Base-by-base conservation (phyloP, 2,113 vertebrate species). In the Centropristis striata region DNA sequence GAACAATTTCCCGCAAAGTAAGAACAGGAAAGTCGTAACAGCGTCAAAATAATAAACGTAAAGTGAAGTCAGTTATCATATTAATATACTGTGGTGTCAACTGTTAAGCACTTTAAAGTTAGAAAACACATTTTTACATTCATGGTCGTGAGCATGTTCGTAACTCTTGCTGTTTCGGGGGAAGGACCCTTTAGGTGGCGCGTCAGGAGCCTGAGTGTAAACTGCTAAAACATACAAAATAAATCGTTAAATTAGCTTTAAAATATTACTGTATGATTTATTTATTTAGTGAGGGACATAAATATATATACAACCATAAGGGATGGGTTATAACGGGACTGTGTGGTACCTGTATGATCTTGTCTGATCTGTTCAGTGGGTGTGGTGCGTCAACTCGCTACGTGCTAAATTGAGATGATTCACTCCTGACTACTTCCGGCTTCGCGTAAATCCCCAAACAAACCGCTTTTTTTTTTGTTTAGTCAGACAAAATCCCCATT, bases 181-280 rank as follows among this genome's bases (percentile, higher is more conserved):
- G 18, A 77, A 91, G 63, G 85, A 36, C 90, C 91, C 49, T 13
- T 79, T 39, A 11, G 92, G 87, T 75, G 4, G 51, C 74, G 1
- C 20, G 10, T 5, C 0, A 12, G 64, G 5, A 44, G 92, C 92
- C 92, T 90, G 87, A 85, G 1, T 27, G 21, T 7, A 92, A 93
- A 80, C 46, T 0, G 8, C 1, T 8, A 15, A 42, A 15, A 27
- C 5, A n/a, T n/a, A n/a, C n/a, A n/a, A 60, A 39, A 60, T 1
- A 32, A 32, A 6, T 23, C 4, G 2, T 4, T 32, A 11, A 49
- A 18, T 1, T 12, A 6, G 2, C 11, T 18, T n/a, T 1, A 23
- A 64, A 53, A 46, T 18, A 16, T 2, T 12, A 0, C 0, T 16
- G 1, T 1, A 14, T 23, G 1, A 41, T 18, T 55, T 16, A 16